Evolutionary conservation across 2,888 invertebrate species (phyloP).

Genomic region (Volucella bombylans): DNA sequence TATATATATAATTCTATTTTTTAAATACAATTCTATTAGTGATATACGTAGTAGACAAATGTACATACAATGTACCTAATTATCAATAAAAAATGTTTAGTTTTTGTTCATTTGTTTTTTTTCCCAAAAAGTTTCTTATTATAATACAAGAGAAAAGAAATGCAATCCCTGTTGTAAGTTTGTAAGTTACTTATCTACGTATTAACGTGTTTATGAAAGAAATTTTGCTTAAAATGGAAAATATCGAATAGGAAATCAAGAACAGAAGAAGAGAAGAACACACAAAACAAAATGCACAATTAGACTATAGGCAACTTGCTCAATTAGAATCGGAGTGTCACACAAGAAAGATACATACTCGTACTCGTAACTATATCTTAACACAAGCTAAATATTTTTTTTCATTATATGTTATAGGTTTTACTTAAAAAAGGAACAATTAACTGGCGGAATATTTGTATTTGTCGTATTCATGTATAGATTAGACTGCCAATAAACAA

Average conservation of each 20-base stretch:
- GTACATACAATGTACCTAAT: constrained; percentile 51
- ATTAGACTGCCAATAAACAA: too few species aligned
- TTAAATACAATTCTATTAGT: constrained; percentile 58
- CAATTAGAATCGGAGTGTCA: too few species aligned
- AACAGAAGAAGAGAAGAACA: neutral
- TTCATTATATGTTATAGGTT: too few species aligned
- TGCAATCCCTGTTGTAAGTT: constrained; percentile 69
- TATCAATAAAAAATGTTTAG: constrained; percentile 39
- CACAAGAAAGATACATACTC: too few species aligned
- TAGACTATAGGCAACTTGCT: too few species aligned
- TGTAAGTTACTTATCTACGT: constrained; percentile 48
- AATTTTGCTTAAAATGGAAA: constrained; percentile 29
- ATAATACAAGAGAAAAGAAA: constrained; percentile 44
- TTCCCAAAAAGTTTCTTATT: constrained; percentile 20
- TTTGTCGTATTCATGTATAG: too few species aligned
- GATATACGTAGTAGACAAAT: constrained; percentile 44
- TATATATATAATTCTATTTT: constrained; percentile 30
- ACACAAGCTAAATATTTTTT: too few species aligned
- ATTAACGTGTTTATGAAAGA: constrained; percentile 27
- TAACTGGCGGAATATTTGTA: too few species aligned
- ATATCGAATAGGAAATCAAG: constrained; percentile 38
- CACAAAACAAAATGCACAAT: neutral
- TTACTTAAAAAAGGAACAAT: too few species aligned
- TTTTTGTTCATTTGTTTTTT: neutral
- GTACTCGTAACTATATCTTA: too few species aligned